These are phyloP conservation scores for Leptinotarsa juncta DNA, from an alignment of 2,888 invertebrate species.

Conservation along the genomic window DNA sequence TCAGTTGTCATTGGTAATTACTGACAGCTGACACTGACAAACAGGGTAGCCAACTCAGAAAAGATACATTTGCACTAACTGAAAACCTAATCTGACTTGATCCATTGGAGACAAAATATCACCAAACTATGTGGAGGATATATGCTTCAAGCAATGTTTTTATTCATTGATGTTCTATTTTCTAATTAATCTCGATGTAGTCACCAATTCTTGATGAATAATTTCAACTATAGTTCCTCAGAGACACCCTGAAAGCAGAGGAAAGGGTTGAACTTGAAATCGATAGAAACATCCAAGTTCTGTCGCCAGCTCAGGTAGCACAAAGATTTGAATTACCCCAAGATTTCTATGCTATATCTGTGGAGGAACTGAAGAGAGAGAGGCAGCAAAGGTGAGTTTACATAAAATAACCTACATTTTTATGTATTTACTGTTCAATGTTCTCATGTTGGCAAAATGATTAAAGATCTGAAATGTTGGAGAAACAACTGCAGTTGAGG, in stretches of 20 bases:
- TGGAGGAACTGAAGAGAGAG: slow-evolving; percentile 88
- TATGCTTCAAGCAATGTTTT: neutral
- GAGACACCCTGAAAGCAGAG: slow-evolving; percentile 82
- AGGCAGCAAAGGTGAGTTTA: slow-evolving; percentile 76
- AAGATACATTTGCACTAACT: no score
- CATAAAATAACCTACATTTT: neutral
- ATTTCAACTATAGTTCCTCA: slow-evolving; percentile 68
- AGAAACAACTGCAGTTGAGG: slow-evolving; percentile 84
- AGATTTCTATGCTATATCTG: slow-evolving; percentile 85
- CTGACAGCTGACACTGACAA: no score
- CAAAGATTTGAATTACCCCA: slow-evolving; percentile 78
- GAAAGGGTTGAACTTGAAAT: slow-evolving; percentile 86
- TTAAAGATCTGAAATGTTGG: slow-evolving; percentile 78
- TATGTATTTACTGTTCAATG: neutral
- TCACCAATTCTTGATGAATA: no score
- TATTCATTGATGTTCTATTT: no score
- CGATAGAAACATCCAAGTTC: slow-evolving; percentile 87
- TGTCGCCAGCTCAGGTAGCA: slow-evolving; percentile 81
- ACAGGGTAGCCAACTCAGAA: no score
- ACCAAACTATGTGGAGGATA: neutral
- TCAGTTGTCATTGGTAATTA: no score
- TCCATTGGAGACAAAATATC: no score
- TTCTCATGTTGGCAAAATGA: neutral
- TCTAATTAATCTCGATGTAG: no score
- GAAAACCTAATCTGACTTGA: no score